Evolutionary conservation across 2,113 vertebrate species (phyloP).

Genomic region (Protobothrops flavoviridis): DNA sequence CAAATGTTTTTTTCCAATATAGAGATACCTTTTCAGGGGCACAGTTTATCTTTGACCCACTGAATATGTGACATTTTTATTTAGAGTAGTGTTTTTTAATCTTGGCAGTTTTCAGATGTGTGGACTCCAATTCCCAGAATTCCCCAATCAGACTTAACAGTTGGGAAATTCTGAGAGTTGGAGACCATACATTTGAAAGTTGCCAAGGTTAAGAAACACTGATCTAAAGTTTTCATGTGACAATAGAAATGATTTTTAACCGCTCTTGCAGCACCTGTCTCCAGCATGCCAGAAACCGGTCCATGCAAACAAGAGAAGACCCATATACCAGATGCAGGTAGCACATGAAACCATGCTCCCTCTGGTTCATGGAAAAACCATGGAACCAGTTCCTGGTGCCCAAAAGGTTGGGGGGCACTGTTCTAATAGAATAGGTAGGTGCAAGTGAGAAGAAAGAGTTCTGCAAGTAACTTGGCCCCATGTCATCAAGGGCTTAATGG

Average conservation of each 20-base stretch:
- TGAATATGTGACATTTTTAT: background rate
- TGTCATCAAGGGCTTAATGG: background rate
- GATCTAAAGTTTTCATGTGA: background rate
- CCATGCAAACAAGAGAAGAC: too few relatives aligned
- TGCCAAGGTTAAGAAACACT: background rate
- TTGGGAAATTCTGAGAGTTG: background rate
- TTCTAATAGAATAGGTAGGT: background rate
- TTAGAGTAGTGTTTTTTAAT: background rate
- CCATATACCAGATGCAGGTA: too few relatives aligned
- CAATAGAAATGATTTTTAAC: background rate
- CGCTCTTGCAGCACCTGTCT: background rate
- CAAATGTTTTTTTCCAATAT: background rate
- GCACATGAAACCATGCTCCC: too few relatives aligned
- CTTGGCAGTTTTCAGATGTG: background rate
- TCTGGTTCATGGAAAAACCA: too few relatives aligned
- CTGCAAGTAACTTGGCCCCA: background rate
- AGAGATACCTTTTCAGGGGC: background rate
- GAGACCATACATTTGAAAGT: background rate
- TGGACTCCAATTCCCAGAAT: background rate
- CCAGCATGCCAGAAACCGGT: too few relatives aligned
- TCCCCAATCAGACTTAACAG: background rate
- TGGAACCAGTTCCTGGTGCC: too few relatives aligned
- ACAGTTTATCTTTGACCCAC: background rate
- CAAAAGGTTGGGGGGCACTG: too few relatives aligned
- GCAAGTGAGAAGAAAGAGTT: background rate